Evolutionary conservation across 2,888 invertebrate genomes (phyloP), one percentile per base, ranked within the genome.

Genomic region (Leptopilina drosophilae): DNA sequence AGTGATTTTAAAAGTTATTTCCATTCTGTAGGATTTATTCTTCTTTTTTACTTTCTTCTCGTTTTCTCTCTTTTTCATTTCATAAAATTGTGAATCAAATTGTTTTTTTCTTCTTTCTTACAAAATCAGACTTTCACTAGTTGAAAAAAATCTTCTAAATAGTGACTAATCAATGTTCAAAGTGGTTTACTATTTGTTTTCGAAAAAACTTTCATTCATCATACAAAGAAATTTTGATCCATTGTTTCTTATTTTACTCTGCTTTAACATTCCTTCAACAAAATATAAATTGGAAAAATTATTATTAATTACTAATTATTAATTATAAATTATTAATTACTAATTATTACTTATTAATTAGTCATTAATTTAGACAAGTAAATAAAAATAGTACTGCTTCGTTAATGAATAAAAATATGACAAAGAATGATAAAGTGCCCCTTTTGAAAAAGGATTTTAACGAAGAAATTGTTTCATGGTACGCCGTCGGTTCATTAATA

Each of bases 391-490:
- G 8, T 62, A 20, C 3, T 15, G 5, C 6, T 53, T 15, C 5
- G n/a, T n/a, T 9, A 26, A 33, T 8, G n/a, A 56, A 56, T 33
- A 56, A 14, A 33, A 73, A 73, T n/a, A 73, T 73, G 73, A 59
- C 8, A 9, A 56, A 33, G 53, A 14, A 6, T 69, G 73, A 76
- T 40, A 64, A 64, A 62, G 64, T 46, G 15, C 64, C 64, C 12
- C 64, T 64, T 64, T 20, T 76, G 33, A 49, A 20, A 42, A 42
- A 76, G 46, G 64, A 76, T 26, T 40, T 14, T 64, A n/a, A 20
- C 20, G 46, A 8, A n/a, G 20, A 26, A 46, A 76, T 20, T 40
- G n/a, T 15, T 64, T 76, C 15, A 12, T 64, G 76, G 64, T 64
- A 76, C n/a, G 64, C 20, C 26, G 49, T 15, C 2, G 15, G 76